phyloP scores from a whole-genome alignment of 2,888 invertebrate species.

The Himalopsyche anomala region DNA sequence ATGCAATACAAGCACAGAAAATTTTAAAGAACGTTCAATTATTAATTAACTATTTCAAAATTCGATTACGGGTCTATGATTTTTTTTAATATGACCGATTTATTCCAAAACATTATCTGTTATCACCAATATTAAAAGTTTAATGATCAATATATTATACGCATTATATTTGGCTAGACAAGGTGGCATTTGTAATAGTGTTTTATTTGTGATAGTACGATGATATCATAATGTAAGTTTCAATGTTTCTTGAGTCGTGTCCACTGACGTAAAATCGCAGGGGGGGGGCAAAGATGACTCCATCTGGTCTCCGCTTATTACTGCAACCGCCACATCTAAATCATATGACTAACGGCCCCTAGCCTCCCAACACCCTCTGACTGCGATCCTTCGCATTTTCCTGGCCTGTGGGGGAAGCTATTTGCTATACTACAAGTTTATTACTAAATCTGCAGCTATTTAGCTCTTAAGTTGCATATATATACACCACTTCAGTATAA shows the following conservation, averaged over 20 bases:
- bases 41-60: too few species aligned
- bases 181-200: too few species aligned
- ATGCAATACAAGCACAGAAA: too few species aligned
- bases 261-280: constrained; percentile 12
- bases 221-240: background rate
- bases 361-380: constrained; percentile 19
- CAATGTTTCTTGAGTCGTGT: background rate
- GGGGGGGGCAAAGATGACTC: constrained; percentile 46
- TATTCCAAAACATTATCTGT: too few species aligned
- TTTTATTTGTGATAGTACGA: too few species aligned
- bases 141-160: too few species aligned
- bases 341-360: constrained; percentile 54
- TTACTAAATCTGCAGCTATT: constrained; percentile 48
- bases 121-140: too few species aligned
- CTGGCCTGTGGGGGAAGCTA: constrained; percentile 17
- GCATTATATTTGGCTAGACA: too few species aligned
- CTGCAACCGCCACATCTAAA: constrained; percentile 49
- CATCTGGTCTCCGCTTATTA: constrained; percentile 52
- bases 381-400: constrained; percentile 26
- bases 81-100: too few species aligned
- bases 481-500: background rate
- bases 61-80: too few species aligned
- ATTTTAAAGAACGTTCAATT: too few species aligned
- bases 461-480: constrained; percentile 1
- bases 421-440: constrained; percentile 47